A percentile compares a stretch with the other conserved stretches of the same genome.
Conservation (phyloP, 2,797 vertebrate genomes). For the Lagocephalus sceleratus region DNA sequence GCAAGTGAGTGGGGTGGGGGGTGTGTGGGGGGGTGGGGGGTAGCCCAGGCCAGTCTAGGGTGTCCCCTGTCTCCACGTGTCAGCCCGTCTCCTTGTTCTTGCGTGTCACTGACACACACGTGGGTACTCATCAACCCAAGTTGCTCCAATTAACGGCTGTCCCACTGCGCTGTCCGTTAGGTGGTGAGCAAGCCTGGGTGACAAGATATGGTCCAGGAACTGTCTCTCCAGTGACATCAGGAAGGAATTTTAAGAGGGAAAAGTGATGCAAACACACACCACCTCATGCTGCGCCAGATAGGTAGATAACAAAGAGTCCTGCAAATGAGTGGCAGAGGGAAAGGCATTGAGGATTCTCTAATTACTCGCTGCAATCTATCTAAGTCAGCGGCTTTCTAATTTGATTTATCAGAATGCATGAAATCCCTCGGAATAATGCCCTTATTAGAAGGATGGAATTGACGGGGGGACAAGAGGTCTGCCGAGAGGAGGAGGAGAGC, state of each 20-base stretch:
- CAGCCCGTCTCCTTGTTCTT: constrained; percentile 75
- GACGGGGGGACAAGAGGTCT: constrained; percentile 76
- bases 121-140: constrained; percentile 86
- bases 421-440: constrained; percentile 77
- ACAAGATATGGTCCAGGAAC: constrained; percentile 93
- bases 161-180: constrained; percentile 89
- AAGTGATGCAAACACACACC: constrained; percentile 67
- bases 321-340: constrained; percentile 79
- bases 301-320: constrained; percentile 75
- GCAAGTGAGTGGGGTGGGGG: background rate
- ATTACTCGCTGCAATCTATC: constrained; percentile 79
- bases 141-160: constrained; percentile 96
- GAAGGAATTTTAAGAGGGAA: constrained; percentile 78
- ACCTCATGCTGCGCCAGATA: constrained; percentile 71
- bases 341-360: constrained; percentile 81
- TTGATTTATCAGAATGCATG: constrained; percentile 81
- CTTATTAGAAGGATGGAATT: constrained; percentile 78
- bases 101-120: constrained; percentile 80
- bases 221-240: constrained; percentile 92
- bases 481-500: constrained; percentile 54
- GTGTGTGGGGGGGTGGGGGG: background rate
- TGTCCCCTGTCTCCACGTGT: constrained; percentile 78
- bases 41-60: constrained; percentile 39
- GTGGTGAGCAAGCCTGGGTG: constrained; percentile 81
- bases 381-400: constrained; percentile 80